Conservation (phyloP, 2,888 invertebrate species). For the Eupelmus urozonus region DNA sequence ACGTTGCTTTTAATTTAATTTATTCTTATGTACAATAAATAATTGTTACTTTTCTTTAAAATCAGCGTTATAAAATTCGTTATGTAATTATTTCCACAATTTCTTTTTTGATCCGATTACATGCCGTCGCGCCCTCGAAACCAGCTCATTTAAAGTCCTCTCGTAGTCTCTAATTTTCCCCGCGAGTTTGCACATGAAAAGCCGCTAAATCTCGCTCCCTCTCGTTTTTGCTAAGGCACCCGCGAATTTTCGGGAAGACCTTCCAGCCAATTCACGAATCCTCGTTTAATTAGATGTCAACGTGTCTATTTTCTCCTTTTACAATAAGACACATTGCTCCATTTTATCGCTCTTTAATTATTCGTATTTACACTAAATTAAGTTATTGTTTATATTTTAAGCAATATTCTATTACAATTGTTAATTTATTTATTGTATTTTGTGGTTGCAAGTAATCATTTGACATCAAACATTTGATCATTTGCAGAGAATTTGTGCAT, state of each 20-base stretch:
- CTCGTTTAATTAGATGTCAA: constrained; percentile 10
- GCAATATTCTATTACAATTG: too few relatives aligned
- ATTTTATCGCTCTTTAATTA: too few relatives aligned
- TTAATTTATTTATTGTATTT: too few relatives aligned
- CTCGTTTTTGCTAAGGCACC: background rate
- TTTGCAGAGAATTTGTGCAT: too few relatives aligned
- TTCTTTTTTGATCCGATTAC: constrained; percentile 17
- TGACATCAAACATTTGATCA: too few relatives aligned
- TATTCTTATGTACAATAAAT: too few relatives aligned
- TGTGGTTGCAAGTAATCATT: too few relatives aligned
- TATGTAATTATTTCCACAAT: background rate
- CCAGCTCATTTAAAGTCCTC: constrained; percentile 4
- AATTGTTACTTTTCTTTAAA: background rate
- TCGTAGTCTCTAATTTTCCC: constrained; percentile 15
- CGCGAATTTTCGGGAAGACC: constrained; percentile 16
- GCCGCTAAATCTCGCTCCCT: background rate
- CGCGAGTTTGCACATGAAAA: background rate
- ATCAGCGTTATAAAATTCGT: constrained; percentile 19
- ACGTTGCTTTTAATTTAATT: too few relatives aligned
- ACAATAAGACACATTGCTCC: background rate
- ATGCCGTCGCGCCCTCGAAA: constrained; percentile 10
- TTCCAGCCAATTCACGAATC: background rate
- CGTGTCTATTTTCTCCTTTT: background rate
- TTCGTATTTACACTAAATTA: too few relatives aligned
- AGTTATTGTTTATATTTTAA: too few relatives aligned